Base-by-base conservation (phyloP, 2,888 invertebrate genomes). In the Calameuta filiformis region DNA sequence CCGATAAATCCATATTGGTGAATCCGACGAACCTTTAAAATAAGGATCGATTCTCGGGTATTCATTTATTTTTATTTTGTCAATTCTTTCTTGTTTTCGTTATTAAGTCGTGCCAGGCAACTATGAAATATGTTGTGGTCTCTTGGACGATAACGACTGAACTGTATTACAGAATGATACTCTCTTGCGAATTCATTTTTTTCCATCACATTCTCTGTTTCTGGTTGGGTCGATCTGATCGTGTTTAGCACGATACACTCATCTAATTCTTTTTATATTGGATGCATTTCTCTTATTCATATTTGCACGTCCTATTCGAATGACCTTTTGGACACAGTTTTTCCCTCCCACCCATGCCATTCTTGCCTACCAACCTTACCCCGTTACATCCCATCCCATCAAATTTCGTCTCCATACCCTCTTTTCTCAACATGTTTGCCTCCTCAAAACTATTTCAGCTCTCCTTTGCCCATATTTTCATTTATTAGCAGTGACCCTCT, bases 91-190 rank as follows among this genome's bases (percentile, higher is more conserved):
- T 40, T 15, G 40, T 40, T 40, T 40, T 40, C 40, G 4, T 40
- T 40, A 40, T 40, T 40, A 40, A 40, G 40, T 40, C 15, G 40
- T 40, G 15, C 6, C 40, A 15, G 4, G 6, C 12, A 40, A 40
- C 40, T 15, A 40, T 40, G 40, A 40, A 40, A 40, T 40, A 40
- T 40, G 40, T 15, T 40, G 15, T 40, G 15, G 15, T 40, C 15
- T 40, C 40, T 40, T 40, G 15, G 12, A 40, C 15, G 4, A 15
- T 40, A 40, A 15, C 15, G 40, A 40, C 40, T 40, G 40, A 40
- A 40, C 40, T 40, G 4, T 78, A 79, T 81, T 81, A 80, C 79
- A 82, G 86, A 85, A 86, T 81, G 82, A 80, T 83, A 83, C 68
- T 75, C 30, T 30, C 34, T 68, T 68, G 56, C 11, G 68, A 76